Percentiles rank a stretch among this genome's conserved stretches.
Conservation (phyloP, 2,888 invertebrate species). For the Temnothorax ravouxi region DNA sequence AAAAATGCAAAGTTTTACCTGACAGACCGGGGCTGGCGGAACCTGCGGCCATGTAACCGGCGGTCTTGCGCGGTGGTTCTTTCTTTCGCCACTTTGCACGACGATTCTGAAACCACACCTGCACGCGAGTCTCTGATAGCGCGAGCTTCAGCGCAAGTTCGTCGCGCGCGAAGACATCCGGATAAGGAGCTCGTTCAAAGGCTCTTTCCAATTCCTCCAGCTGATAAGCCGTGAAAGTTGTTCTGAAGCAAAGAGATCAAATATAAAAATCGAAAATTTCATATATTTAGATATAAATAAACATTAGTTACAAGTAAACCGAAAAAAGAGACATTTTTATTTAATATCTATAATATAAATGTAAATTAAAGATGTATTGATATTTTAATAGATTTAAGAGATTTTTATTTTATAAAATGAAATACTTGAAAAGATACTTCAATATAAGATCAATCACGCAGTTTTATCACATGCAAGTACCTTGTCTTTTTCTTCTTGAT, state of each 20-base stretch:
- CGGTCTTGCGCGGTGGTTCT: conserved; percentile 96
- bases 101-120: conserved; percentile 96
- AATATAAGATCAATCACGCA: neutral
- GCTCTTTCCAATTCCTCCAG: conserved; percentile 97
- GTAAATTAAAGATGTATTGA: neutral
- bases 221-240: conserved; percentile 98
- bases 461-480: conserved; percentile 86
- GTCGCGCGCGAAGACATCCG: conserved; percentile 98
- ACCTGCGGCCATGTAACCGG: conserved; percentile 86
- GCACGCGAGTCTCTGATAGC: conserved; percentile 93
- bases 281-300: conserved; percentile 4
- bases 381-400: neutral
- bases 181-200: conserved; percentile 98
- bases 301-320: neutral
- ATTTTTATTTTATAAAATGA: neutral
- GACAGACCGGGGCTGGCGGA: conserved; percentile 83
- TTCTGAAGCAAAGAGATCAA: conserved; percentile 88
- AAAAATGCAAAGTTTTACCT: conserved; percentile 66
- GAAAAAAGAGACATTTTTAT: neutral
- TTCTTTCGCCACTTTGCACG: conserved; percentile 98
- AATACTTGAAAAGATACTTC: neutral
- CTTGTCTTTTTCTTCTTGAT: conserved; percentile 97
- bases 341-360: neutral
- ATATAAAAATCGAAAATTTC: neutral
- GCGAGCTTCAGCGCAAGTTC: conserved; percentile 96